A percentile compares a stretch with the other conserved stretches of the same genome.
Conservation (phyloP, 2,113 vertebrate species). For the Sisor rabdophorus region DNA sequence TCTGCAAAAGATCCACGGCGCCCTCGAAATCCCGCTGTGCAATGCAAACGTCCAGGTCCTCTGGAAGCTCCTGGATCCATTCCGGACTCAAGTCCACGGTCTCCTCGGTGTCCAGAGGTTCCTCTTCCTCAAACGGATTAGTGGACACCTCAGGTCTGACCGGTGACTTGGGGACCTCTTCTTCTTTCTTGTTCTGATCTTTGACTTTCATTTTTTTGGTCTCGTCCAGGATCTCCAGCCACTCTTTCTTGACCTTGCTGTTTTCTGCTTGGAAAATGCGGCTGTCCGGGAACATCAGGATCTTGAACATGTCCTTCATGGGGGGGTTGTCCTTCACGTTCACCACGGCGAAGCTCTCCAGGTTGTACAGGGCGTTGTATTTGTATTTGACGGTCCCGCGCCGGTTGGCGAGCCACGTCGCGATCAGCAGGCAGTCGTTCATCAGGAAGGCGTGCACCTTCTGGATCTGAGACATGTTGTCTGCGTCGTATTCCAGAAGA, state of each 20-base stretch:
- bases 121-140: conserved; percentile 83
- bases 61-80: conserved; percentile 95
- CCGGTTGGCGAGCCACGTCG: conserved; percentile 86
- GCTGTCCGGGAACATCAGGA: conserved; percentile 96
- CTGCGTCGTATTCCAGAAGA: conserved; percentile 88
- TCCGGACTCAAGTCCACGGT: conserved; percentile 81
- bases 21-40: conserved; percentile 97
- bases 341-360: conserved; percentile 90
- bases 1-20: conserved; percentile 91
- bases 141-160: conserved; percentile 67
- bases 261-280: conserved; percentile 97
- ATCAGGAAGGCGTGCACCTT: conserved; percentile 95
- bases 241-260: conserved; percentile 98
- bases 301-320: conserved; percentile 99
- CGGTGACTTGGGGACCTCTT: conserved; percentile 69
- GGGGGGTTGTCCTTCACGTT: conserved; percentile 97
- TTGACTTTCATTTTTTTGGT: conserved; percentile 87
- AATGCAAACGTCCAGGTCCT: conserved; percentile 95
- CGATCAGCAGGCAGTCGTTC: conserved; percentile 93
- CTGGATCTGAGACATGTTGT: conserved; percentile 92
- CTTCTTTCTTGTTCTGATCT: conserved; percentile 80
- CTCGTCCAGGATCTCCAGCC: conserved; percentile 93
- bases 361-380: conserved; percentile 86
- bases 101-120: conserved; percentile 64
- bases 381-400: conserved; percentile 83